These are phyloP conservation scores for Labroides dimidiatus DNA, from an alignment of 2,797 vertebrate species.

Conservation along the genomic window DNA sequence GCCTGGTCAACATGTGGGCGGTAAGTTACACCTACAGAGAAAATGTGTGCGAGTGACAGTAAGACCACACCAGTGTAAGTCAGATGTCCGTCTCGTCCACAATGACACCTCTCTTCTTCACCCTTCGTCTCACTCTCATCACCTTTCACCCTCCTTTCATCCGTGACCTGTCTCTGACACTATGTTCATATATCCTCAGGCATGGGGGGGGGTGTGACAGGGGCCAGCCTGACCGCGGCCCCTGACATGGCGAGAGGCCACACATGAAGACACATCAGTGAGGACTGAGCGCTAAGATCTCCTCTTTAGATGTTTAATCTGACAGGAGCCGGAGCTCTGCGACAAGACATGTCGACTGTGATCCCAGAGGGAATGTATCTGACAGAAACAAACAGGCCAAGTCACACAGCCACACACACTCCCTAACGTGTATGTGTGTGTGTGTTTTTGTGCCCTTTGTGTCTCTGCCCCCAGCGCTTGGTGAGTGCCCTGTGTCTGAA, in stretches of 20 bases:
- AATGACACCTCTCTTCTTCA: constrained; percentile 66
- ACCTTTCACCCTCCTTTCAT: constrained; percentile 77
- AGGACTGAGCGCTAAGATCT: constrained; percentile 24
- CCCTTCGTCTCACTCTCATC: constrained; percentile 49
- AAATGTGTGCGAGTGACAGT: background rate
- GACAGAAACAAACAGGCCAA: constrained; percentile 37
- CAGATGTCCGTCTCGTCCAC: constrained; percentile 38
- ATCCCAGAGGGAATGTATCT: constrained; percentile 18
- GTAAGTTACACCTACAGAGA: constrained; percentile 82
- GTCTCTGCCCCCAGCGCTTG: constrained; percentile 52
- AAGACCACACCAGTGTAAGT: constrained; percentile 2
- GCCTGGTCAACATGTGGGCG: constrained; percentile 92
- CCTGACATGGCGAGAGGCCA: constrained; percentile 55
- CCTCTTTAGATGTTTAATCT: constrained; percentile 42
- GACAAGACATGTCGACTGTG: constrained; percentile 34
- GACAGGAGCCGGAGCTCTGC: constrained; percentile 15
- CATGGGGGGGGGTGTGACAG: constrained; percentile 46
- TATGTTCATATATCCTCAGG: constrained; percentile 64
- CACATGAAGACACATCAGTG: constrained; percentile 52
- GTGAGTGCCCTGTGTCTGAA: constrained; percentile 74
- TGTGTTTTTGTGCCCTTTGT: constrained; percentile 74
- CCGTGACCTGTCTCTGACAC: constrained; percentile 78
- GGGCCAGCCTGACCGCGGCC: constrained; percentile 53
- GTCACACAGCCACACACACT: constrained; percentile 5
- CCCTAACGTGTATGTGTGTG: background rate